Percentiles rank a stretch among this genome's conserved stretches.
Evolutionary conservation across 35 echinoderm and acorn worm genomes (phyloP).

Genomic region (Ophiothrix spiculata): DNA sequence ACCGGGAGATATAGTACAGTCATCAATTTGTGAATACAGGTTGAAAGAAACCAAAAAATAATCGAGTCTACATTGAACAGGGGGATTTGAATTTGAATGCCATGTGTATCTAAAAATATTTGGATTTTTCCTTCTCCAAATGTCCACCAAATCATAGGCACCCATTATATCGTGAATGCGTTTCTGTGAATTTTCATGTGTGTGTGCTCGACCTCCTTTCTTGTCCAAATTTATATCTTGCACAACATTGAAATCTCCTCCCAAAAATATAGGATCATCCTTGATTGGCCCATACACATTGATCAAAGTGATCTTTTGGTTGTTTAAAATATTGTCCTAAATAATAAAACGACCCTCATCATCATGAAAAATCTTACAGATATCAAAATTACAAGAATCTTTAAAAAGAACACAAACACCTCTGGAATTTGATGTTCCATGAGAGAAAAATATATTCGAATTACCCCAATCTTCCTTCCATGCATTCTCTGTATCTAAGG

Average conservation of each 20-base stretch:
- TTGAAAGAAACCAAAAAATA: not conserved
- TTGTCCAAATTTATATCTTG: slow-evolving; percentile 13
- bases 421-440: slow-evolving; percentile 24
- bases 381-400: not conserved
- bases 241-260: slow-evolving; percentile 21
- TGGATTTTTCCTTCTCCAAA: slow-evolving; percentile 22
- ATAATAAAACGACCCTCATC: slow-evolving; percentile 5
- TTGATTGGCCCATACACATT: slow-evolving; percentile 34
- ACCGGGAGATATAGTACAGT: slow-evolving; percentile 18
- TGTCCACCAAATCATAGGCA: slow-evolving; percentile 12
- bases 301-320: slow-evolving; percentile 7
- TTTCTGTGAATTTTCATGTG: slow-evolving; percentile 4
- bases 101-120: not conserved
- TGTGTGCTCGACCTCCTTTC: slow-evolving; percentile 2
- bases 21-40: not conserved
- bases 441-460: not conserved
- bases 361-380: slow-evolving; percentile 1
- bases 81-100: slow-evolving; percentile 12
- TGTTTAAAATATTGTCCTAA: slow-evolving; percentile 17
- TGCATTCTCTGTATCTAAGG: not conserved
- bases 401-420: slow-evolving; percentile 19
- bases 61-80: not conserved
- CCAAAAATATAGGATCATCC: slow-evolving; percentile 21
- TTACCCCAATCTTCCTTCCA: not conserved
- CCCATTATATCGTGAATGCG: not conserved